phyloP scores from a whole-genome alignment of 2,113 vertebrate species.

The Takifugu flavidus region DNA sequence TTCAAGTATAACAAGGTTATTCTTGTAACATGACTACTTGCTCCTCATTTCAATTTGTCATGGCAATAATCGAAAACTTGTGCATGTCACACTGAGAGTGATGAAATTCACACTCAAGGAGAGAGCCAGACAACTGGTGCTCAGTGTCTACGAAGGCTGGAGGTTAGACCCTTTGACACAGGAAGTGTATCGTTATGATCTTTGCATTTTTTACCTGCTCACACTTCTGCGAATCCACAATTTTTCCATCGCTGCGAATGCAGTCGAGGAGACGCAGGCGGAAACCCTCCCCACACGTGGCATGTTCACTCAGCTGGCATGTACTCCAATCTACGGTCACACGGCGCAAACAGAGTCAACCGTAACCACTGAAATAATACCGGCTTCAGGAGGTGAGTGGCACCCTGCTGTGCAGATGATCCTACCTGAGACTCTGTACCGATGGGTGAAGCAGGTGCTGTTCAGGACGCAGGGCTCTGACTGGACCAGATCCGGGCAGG shows the following conservation, averaged over 20 bases:
- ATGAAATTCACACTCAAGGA: no score
- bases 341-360: not conserved
- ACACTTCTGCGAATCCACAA: slow-evolving; percentile 74
- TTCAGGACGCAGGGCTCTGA: slow-evolving; percentile 85
- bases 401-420: not conserved
- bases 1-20: no score
- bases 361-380: not conserved
- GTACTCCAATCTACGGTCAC: slow-evolving; percentile 86
- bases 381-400: no score
- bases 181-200: not conserved
- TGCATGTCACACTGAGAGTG: no score
- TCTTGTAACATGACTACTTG: no score
- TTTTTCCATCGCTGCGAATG: slow-evolving; percentile 82
- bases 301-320: slow-evolving; percentile 86
- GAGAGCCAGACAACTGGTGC: not conserved
- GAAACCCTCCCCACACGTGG: slow-evolving; percentile 83
- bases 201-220: slow-evolving; percentile 78
- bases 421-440: slow-evolving; percentile 87
- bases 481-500: slow-evolving; percentile 83
- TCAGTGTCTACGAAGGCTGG: not conserved
- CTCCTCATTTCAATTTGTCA: no score
- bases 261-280: slow-evolving; percentile 84
- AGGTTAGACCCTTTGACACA: no score
- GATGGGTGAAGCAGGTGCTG: slow-evolving; percentile 89
- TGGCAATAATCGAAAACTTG: no score